phyloP scores from a whole-genome alignment of 2,113 vertebrate species.

The Chloropsis hardwickii region DNA sequence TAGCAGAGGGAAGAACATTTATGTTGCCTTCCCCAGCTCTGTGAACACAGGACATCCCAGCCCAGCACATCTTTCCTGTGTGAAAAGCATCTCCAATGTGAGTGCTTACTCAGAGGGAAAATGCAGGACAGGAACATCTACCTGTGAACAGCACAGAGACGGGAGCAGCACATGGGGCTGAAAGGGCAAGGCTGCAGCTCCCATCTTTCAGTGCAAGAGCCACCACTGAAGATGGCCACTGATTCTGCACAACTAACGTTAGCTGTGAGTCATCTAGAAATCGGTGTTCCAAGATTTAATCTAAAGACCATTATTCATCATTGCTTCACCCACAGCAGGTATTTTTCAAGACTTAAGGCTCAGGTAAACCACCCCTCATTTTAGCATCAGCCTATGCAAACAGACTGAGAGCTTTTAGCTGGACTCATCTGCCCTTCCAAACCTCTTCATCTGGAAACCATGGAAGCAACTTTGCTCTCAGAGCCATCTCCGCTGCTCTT shows the following conservation, averaged over 20 bases:
- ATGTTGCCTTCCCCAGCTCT: not conserved
- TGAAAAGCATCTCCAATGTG: not conserved
- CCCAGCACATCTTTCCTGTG: not conserved
- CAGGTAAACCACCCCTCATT: not conserved
- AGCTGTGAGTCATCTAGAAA: not conserved
- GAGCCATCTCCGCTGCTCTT: rapidly evolving
- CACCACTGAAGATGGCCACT: not conserved
- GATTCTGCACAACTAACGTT: rapidly evolving
- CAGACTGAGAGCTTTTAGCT: not conserved
- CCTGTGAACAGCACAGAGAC: not conserved
- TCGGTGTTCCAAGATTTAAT: not conserved
- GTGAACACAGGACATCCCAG: rapidly evolving
- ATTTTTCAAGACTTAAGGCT: not conserved
- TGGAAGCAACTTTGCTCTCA: not conserved
- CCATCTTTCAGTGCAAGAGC: not conserved
- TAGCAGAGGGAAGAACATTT: not conserved
- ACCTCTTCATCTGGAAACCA: not conserved
- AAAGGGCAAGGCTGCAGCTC: not conserved
- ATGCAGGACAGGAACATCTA: not conserved
- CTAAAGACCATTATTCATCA: not conserved
- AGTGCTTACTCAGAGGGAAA: not conserved
- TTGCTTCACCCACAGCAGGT: not conserved
- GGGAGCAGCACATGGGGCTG: rapidly evolving
- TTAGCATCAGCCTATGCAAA: not conserved
- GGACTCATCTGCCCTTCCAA: not conserved